Percentiles rank a stretch among this genome's conserved stretches.
Evolutionary conservation across 2,888 invertebrate genomes (phyloP).

Genomic region (Tetragonisca angustula): DNA sequence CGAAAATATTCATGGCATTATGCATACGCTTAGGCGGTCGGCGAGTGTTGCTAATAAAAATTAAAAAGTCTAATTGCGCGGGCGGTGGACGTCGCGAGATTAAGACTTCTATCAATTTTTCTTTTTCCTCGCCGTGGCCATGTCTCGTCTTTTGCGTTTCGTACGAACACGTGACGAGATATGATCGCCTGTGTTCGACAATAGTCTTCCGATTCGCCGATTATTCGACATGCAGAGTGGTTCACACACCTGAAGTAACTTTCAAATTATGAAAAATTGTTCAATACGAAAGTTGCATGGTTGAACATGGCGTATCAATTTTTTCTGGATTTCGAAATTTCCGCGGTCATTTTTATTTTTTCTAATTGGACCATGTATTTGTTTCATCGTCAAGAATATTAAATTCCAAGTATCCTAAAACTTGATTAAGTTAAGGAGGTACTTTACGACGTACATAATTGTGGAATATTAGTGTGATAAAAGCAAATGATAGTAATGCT

Average conservation of each 20-base stretch:
- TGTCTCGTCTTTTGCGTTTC: background rate
- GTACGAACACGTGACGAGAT: background rate
- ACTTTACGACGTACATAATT: too few species aligned
- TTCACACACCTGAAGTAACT: too few species aligned
- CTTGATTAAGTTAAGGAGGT: too few species aligned
- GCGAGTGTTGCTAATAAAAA: conserved; percentile 82
- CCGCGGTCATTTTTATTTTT: too few species aligned
- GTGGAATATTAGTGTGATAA: too few species aligned
- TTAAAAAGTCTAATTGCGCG: conserved; percentile 84
- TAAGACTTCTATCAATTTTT: conserved; percentile 70
- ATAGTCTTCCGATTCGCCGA: background rate
- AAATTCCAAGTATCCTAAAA: too few species aligned
- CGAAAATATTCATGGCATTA: conserved; percentile 84
- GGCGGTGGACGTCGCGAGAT: conserved; percentile 72
- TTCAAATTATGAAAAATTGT: background rate
- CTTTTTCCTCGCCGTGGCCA: background rate
- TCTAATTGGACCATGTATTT: too few species aligned
- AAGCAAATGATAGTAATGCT: too few species aligned
- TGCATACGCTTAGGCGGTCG: conserved; percentile 83
- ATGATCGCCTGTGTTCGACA: background rate
- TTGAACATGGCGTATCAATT: too few species aligned
- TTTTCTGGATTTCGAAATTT: too few species aligned
- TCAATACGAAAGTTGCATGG: too few species aligned
- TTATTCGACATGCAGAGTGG: background rate
- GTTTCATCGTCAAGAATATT: too few species aligned